These are phyloP conservation scores for Acronicta aceris DNA, from an alignment of 2,888 invertebrate species.

Conservation along the genomic window DNA sequence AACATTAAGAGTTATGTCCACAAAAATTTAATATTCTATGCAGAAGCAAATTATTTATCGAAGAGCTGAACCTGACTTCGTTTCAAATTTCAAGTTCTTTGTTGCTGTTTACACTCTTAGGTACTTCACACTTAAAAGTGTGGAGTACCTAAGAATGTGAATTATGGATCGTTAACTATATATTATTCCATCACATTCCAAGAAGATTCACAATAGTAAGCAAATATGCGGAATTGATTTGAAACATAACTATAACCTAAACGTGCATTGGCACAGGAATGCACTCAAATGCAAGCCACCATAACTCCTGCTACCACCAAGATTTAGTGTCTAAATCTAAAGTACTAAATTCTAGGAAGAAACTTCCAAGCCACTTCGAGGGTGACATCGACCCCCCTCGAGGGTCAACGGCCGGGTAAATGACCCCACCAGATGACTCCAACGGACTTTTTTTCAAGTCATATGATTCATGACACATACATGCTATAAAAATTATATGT, in stretches of 20 bases:
- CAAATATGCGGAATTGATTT: too few species aligned
- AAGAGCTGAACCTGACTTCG: too few species aligned
- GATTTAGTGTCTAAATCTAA: constrained; percentile 23
- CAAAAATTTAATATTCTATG: too few species aligned
- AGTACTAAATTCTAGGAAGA: constrained; percentile 33
- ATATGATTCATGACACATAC: constrained; percentile 52
- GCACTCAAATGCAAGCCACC: constrained; percentile 32
- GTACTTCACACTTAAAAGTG: too few species aligned
- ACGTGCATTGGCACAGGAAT: constrained; percentile 17
- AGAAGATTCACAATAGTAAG: too few species aligned
- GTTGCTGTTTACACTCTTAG: too few species aligned
- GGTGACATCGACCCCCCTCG: constrained; percentile 47
- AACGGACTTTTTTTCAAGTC: constrained; percentile 60
- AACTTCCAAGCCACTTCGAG: constrained; percentile 33
- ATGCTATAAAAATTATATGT: constrained; percentile 33
- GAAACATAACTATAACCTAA: constrained; percentile 13
- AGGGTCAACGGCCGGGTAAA: constrained; percentile 75
- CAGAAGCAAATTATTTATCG: too few species aligned
- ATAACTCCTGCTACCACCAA: constrained; percentile 16
- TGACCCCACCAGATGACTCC: constrained; percentile 71
- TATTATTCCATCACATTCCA: too few species aligned
- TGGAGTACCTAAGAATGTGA: too few species aligned
- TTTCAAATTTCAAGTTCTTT: too few species aligned
- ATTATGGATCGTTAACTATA: too few species aligned
- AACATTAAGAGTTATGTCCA: too few species aligned